Evolutionary conservation across 2,113 vertebrate species (phyloP).

Genomic region (Oreochromis aureus): DNA sequence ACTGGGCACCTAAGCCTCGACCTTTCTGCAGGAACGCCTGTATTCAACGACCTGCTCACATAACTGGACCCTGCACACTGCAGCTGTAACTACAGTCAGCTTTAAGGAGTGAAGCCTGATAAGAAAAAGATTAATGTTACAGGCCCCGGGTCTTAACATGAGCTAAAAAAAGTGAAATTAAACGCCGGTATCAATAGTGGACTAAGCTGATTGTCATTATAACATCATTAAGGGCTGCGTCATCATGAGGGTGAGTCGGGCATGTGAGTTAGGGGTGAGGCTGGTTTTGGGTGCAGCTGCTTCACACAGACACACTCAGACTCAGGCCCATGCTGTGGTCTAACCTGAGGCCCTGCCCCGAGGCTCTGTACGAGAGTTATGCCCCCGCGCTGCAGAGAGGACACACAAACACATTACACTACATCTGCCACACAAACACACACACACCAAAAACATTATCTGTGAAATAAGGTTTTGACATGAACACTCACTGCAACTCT

Average conservation of each 20-base stretch:
- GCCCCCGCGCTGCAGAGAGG: conserved; percentile 61
- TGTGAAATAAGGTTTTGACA: neutral
- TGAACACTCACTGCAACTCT: neutral
- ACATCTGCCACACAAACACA: neutral
- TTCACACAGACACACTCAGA: neutral
- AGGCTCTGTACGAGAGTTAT: conserved; percentile 43
- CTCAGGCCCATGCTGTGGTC: conserved; percentile 50
- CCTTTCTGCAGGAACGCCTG: neutral
- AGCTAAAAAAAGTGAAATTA: neutral
- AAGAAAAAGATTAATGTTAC: neutral
- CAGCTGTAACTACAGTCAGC: neutral
- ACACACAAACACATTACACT: conserved; percentile 16
- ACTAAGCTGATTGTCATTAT: neutral
- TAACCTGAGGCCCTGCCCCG: conserved; percentile 68
- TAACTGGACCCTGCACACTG: neutral
- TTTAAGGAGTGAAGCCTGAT: neutral
- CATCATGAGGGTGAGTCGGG: neutral
- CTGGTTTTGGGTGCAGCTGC: neutral
- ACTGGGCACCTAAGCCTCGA: neutral
- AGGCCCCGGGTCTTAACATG: neutral
- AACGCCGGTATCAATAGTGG: neutral
- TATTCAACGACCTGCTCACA: neutral
- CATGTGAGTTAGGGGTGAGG: neutral
- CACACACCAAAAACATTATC: neutral
- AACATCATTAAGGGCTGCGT: neutral